Evolutionary conservation across 2,113 vertebrate species (phyloP).

Genomic region (Tragulus kanchil): DNA sequence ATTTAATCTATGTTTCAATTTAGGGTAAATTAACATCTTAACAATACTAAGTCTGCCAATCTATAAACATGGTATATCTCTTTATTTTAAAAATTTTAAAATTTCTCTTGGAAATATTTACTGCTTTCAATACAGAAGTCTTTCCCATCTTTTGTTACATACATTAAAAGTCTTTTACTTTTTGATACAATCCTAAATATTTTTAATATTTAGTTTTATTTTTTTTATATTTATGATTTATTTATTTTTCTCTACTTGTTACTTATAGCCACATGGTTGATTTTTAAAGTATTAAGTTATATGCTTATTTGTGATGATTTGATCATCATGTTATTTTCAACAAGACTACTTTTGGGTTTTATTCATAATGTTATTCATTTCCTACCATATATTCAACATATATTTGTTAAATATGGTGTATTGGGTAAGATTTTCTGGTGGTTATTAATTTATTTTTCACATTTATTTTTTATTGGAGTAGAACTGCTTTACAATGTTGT

Average conservation of each 20-base stretch:
- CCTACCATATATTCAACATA: background rate
- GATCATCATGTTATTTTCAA: background rate
- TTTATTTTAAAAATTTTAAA: constrained; percentile 44
- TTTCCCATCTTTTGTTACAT: background rate
- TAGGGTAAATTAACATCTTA: background rate
- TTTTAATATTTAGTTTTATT: constrained; percentile 19
- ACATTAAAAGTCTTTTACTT: constrained; percentile 17
- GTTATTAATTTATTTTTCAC: background rate
- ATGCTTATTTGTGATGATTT: background rate
- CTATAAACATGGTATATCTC: background rate
- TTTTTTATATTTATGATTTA: too few relatives aligned
- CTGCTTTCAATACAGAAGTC: background rate
- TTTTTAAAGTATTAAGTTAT: background rate
- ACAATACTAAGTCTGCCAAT: background rate
- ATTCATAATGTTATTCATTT: background rate
- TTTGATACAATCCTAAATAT: background rate
- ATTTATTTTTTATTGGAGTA: background rate
- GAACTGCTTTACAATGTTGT: background rate
- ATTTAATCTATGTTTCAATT: constrained; percentile 32
- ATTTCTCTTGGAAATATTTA: background rate
- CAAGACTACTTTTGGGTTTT: background rate
- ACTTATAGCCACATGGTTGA: background rate
- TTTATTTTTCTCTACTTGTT: background rate
- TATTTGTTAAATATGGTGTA: background rate
- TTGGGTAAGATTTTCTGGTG: background rate